Evolutionary conservation across 2,113 vertebrate genomes (phyloP), one percentile per base, ranked within the genome.

Genomic region (Phodopus roborovskii): DNA sequence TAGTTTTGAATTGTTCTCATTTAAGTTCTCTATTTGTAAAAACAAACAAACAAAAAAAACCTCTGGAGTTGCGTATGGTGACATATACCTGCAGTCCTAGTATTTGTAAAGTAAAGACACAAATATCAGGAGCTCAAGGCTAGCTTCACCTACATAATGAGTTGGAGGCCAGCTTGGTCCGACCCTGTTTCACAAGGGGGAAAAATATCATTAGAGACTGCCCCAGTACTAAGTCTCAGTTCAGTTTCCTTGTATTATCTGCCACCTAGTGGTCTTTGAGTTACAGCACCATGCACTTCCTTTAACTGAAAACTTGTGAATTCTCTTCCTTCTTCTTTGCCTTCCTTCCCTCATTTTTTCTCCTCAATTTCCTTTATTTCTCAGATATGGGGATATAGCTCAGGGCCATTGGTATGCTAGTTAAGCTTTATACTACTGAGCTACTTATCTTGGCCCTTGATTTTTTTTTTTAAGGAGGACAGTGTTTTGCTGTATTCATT

Each of bases 191-290:
- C 75, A 79, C 45, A 90, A 83, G 66, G 83, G 33, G 86, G 30
- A 91, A 85, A 85, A 77, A 70, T 87, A 33, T 7, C 19, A 3
- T 94, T 92, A 33, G 24, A 64, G 8, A 36, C 26, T 48, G 24
- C 26, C 24, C 77, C 13, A 15, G 60, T 26, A 78, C 15, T 39
- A 56, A 56, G 7, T 88, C 5, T 3, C 74, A 22, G 39, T n/a
- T 26, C 50, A 48, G 53, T 90, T 85, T 93, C 28, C 5, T 48
- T 84, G 79, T 64, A 50, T 19, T 17, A 19, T 48, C 71, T 85
- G 92, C 97, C 96, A 97, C 78, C 97, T 96, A 3, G 77, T 96
- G 96, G 97, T 56, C 66, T 68, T 85, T 92, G 24, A 5, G 39
- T 77, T 94, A 73, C 5, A 71, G 82, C 92, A 82, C 84, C 84